Conservation (phyloP, 2,888 invertebrate species). For the Zonitis immaculata region DNA sequence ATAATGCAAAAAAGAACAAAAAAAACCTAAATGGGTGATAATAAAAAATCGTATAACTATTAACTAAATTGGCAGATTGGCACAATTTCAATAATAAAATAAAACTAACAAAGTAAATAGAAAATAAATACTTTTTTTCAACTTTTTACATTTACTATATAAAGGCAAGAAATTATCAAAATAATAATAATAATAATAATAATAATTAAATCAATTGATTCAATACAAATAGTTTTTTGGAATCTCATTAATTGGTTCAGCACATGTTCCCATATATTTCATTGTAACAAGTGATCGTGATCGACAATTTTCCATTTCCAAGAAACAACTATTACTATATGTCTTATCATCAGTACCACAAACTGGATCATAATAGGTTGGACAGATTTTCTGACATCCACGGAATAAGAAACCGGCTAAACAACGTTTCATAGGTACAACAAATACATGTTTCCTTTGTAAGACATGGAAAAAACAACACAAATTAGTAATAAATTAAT, state of each 20-base stretch:
- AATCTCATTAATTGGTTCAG: constrained; percentile 75
- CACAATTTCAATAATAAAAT: constrained; percentile 21
- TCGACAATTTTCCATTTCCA: constrained; percentile 87
- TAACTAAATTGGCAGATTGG: constrained; percentile 14
- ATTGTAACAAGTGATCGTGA: constrained; percentile 72
- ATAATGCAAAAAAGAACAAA: constrained; percentile 9
- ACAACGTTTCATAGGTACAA: constrained; percentile 85
- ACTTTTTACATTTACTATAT: constrained; percentile 4
- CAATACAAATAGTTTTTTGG: constrained; percentile 84
- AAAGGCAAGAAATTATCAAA: constrained; percentile 17
- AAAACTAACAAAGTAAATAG: constrained; percentile 18
- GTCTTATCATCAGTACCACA: constrained; percentile 91
- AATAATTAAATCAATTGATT: constrained; percentile 16
- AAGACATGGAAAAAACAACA: background rate
- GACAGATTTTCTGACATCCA: constrained; percentile 83
- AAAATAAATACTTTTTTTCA: background rate
- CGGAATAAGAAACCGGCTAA: constrained; percentile 79
- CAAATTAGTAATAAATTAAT: background rate
- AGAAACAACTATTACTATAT: constrained; percentile 89
- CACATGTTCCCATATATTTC: constrained; percentile 79
- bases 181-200: constrained; percentile 1
- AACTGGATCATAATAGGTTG: constrained; percentile 82
- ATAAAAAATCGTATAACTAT: too few species aligned
- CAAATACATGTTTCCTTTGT: constrained; percentile 78
- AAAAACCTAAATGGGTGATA: too few species aligned